Evolutionary conservation across 2,797 vertebrate species (phyloP).

Genomic region (Poeciliopsis gracilis): DNA sequence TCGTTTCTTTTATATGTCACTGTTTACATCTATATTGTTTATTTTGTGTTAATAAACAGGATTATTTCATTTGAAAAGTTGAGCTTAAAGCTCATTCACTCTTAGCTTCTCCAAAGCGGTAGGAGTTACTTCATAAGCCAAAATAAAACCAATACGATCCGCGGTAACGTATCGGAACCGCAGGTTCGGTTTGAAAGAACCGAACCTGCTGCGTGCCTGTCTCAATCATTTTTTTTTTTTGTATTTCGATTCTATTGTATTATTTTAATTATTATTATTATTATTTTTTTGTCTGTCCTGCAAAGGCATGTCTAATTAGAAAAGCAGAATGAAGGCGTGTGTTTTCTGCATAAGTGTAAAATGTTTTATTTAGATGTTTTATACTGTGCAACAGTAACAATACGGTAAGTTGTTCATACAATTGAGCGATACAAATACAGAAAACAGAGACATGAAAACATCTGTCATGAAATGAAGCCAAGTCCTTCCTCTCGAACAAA

Average conservation of each 20-base stretch:
- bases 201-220: no score
- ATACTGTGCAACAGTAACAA: conserved; percentile 90
- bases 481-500: conserved; percentile 54
- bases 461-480: conserved; percentile 70
- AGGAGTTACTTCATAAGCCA: no score
- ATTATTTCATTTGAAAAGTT: no score
- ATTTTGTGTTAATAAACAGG: no score
- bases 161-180: no score
- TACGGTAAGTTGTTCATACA: conserved; percentile 85
- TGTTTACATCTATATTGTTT: no score
- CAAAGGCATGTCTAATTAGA: not conserved
- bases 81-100: no score
- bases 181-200: no score
- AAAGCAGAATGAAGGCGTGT: not conserved
- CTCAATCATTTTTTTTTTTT: no score
- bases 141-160: no score
- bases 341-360: conserved; percentile 78
- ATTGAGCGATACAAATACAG: conserved; percentile 83
- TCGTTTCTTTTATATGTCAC: no score
- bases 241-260: not conserved
- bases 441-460: conserved; percentile 81
- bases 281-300: not conserved
- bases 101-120: no score
- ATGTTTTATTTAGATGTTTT: conserved; percentile 88
- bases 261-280: not conserved